These are phyloP conservation scores for Glandiceps talaboti DNA, from an alignment of 53 echinoderm and acorn worm species.

Conservation along the genomic window DNA sequence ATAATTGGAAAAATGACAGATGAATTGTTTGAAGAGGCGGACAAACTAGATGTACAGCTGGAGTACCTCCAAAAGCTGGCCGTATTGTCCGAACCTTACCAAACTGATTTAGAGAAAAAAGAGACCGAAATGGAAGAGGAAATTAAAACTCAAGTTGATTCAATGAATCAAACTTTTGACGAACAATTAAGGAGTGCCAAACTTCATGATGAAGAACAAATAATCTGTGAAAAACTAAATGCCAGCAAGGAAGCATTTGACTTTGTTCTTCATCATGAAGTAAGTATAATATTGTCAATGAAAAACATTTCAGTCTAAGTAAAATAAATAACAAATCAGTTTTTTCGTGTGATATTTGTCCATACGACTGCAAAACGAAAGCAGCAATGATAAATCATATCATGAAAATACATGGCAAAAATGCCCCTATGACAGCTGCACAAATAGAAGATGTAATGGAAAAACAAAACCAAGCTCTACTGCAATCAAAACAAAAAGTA, in stretches of 20 bases:
- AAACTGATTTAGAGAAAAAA: background rate
- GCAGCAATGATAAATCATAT: background rate
- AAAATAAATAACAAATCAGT: background rate
- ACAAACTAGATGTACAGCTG: background rate
- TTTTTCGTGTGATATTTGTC: background rate
- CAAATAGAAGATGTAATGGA: background rate
- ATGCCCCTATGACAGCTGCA: background rate
- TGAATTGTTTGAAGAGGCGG: background rate
- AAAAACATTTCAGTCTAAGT: no score
- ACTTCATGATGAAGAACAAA: background rate
- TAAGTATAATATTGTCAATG: no score
- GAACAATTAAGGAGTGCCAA: background rate
- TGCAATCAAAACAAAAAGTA: background rate
- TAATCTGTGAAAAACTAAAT: background rate
- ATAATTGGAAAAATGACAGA: background rate
- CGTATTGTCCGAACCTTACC: background rate
- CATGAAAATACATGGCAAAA: background rate
- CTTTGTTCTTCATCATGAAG: no score
- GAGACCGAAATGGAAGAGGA: background rate
- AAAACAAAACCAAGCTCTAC: background rate
- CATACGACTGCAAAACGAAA: background rate
- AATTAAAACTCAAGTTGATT: background rate
- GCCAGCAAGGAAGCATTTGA: background rate
- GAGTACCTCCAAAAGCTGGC: background rate
- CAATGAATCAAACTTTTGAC: background rate